Evolutionary conservation across 1,140 invertebrate species (phyloP), one percentile per base, ranked within the genome.

Genomic region (Akabosia matsudoensis): DNA sequence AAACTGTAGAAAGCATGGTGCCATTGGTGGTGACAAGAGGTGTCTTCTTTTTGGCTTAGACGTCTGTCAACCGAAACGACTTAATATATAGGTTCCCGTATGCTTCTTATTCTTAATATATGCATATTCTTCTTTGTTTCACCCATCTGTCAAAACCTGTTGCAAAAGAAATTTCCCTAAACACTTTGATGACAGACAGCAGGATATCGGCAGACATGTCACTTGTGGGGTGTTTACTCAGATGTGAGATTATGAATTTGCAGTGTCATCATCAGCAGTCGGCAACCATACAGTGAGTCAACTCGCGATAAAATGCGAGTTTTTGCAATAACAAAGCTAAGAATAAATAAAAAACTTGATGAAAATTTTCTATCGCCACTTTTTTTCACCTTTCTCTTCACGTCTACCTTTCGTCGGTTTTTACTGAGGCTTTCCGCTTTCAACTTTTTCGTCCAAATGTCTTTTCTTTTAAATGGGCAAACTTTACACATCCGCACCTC

Each of bases 151-250:
- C 61, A 67, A 31, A 67, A 67, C 61, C 61, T 67, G 61, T 67
- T 67, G 61, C 61, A 67, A 67, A n/a, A 67, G 30, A 67, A 67
- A 67, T 67, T 67, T 67, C 61, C 61, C 61, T 67, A 67, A 67
- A 67, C 61, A 67, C 61, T 67, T 30, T 67, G 61, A 67, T 30
- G 61, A 67, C 61, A 67, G 61, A 31, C 61, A 67, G 61, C 61
- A 67, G 61, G 61, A 67, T 67, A 67, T 67, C 61, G 61, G 30
- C 24, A 31, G 61, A 67, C 61, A 67, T 67, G 61, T 67, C 61
- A 67, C 30, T 67, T 67, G 26, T 10, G 13, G 28, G 24, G 26
- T 31, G 61, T 67, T 28, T 67, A 30, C 30, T 24, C 24, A 7
- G 24, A 31, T 67, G 24, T 61, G 54, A 67, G 61, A 67, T 67